Conservation (phyloP, 2,113 vertebrate species). For the pig (Sus scrofa) region DNA sequence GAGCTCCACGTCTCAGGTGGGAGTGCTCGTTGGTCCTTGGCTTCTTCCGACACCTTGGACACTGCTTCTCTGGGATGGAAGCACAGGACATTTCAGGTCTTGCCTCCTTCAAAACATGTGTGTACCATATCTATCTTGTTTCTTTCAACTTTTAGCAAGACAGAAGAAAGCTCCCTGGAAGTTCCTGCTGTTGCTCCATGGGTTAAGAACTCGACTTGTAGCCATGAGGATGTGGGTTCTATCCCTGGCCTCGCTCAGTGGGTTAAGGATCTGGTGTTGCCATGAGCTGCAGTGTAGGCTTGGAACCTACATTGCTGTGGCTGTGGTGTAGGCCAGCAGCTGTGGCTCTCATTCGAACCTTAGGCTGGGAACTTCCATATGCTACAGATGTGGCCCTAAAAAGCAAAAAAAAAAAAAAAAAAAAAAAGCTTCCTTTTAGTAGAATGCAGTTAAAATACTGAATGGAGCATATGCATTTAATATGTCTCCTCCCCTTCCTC, state of each 20-base stretch:
- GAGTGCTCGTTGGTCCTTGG: rapidly evolving
- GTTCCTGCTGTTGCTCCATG: too few species aligned
- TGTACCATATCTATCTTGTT: background rate
- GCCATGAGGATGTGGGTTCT: too few species aligned
- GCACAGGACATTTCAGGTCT: rapidly evolving
- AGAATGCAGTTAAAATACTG: background rate
- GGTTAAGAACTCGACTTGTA: too few species aligned
- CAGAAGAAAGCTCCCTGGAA: background rate
- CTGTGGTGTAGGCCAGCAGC: too few species aligned
- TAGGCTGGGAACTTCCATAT: too few species aligned
- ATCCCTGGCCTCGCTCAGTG: too few species aligned
- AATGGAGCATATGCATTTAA: background rate
- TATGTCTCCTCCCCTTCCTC: background rate
- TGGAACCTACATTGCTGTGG: too few species aligned
- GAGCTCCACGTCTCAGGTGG: rapidly evolving
- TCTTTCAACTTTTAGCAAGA: background rate
- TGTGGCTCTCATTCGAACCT: too few species aligned
- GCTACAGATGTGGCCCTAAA: too few species aligned
- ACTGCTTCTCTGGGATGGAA: background rate
- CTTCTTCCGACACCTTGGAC: rapidly evolving
- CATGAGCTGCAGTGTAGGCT: too few species aligned
- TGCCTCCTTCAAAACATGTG: rapidly evolving
- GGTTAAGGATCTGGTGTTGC: too few species aligned
- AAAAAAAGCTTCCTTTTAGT: background rate
- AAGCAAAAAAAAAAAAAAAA: too few species aligned